phyloP scores from a whole-genome alignment of 37 sponge, comb jelly and placozoan genomes.

The Oopsacas minuta region DNA sequence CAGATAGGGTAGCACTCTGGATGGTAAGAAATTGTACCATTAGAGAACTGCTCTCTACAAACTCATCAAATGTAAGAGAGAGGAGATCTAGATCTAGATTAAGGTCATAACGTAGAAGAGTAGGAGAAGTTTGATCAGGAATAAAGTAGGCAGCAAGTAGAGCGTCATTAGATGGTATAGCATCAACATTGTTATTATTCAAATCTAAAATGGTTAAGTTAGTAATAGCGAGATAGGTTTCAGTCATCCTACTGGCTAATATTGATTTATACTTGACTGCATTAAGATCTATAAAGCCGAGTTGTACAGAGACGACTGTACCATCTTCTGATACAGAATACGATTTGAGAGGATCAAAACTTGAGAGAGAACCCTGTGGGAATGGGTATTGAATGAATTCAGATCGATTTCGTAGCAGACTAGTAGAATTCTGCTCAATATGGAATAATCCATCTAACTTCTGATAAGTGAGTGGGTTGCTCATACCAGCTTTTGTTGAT shows the following conservation, averaged over 20 bases:
- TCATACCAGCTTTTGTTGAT: not conserved
- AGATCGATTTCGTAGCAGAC: not conserved
- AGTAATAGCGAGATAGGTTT: conserved; percentile 55
- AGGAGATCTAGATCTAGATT: conserved; percentile 55
- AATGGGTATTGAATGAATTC: conserved; percentile 13
- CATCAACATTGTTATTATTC: conserved; percentile 35
- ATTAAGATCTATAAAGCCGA: conserved; percentile 77
- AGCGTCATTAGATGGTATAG: not conserved
- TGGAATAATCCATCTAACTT: not conserved
- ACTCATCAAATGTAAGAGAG: conserved; percentile 67
- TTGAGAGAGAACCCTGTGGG: conserved; percentile 36
- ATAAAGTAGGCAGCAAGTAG: conserved; percentile 33
- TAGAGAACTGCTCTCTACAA: conserved; percentile 53
- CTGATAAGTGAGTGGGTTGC: conserved; percentile 10
- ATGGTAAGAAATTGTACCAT: conserved; percentile 46
- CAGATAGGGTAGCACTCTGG: conserved; percentile 34
- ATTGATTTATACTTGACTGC: conserved; percentile 52
- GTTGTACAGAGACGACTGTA: conserved; percentile 47
- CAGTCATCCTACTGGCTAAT: conserved; percentile 33
- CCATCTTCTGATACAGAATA: conserved; percentile 52
- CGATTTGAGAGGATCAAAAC: conserved; percentile 26
- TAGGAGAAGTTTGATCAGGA: conserved; percentile 49
- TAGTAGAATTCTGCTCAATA: not conserved
- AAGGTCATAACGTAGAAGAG: conserved; percentile 52
- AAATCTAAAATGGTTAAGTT: conserved; percentile 53